These are phyloP conservation scores for Zoanthus gigantus DNA, from an alignment of 92 coral and sea anemone species.

Conservation along the genomic window DNA sequence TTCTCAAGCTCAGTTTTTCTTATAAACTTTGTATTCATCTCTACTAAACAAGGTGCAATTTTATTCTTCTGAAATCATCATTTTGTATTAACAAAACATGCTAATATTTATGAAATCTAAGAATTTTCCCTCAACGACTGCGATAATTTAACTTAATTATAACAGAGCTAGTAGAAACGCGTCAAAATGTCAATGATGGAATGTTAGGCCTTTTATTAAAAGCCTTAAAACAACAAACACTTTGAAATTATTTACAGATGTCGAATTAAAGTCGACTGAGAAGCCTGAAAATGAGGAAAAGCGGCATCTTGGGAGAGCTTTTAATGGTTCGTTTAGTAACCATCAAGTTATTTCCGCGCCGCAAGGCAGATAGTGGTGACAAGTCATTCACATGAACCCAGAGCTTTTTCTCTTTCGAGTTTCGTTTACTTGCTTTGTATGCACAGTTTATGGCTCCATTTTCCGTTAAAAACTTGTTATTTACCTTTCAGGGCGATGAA, in stretches of 20 bases:
- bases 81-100: no score
- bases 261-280: neutral
- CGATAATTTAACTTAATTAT: neutral
- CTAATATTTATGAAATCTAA: no score
- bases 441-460: neutral
- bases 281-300: neutral
- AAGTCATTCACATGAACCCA: conserved; percentile 19
- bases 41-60: neutral
- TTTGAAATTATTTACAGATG: conserved; percentile 62
- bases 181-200: conserved; percentile 43
- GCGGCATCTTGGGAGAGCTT: conserved; percentile 51
- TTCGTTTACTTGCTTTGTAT: neutral
- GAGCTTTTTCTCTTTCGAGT: neutral
- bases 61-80: no score
- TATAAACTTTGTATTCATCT: neutral
- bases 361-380: conserved; percentile 39
- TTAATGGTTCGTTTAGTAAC: conserved; percentile 36
- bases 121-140: neutral
- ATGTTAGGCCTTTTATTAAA: conserved; percentile 58
- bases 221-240: conserved; percentile 59
- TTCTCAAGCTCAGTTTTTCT: neutral
- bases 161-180: conserved; percentile 16
- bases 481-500: neutral
- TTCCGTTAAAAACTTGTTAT: neutral
- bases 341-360: conserved; percentile 44